Evolutionary conservation across 2,888 invertebrate genomes (phyloP).

Genomic region (Archaeoteleia sp.): DNA sequence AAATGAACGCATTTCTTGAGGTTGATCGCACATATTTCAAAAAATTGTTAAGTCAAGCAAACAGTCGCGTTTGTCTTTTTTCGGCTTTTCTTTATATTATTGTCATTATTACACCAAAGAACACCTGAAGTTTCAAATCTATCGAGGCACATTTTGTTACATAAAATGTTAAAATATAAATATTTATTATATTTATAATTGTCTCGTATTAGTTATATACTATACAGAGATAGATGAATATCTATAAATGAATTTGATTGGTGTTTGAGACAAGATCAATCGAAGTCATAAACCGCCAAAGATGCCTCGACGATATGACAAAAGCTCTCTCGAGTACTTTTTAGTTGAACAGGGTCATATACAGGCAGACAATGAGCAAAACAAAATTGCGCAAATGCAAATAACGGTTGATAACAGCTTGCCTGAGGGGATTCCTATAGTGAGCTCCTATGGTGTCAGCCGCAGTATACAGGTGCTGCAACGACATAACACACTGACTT

Average conservation of each 20-base stretch:
- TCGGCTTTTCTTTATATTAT: constrained; percentile 1
- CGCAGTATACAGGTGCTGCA: constrained; percentile 83
- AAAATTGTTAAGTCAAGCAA: constrained; percentile 66
- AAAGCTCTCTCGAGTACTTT: constrained; percentile 26
- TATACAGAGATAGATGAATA: too few relatives aligned
- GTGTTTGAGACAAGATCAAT: constrained; percentile 6
- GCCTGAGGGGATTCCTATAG: constrained; percentile 86
- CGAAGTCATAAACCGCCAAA: constrained; percentile 5
- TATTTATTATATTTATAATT: too few relatives aligned
- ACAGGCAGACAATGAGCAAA: constrained; percentile 60
- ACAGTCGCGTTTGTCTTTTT: constrained; percentile 66
- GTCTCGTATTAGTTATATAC: too few relatives aligned
- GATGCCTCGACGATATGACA: constrained; percentile 25
- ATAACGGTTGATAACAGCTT: constrained; percentile 78
- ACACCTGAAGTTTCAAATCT: constrained; percentile 42
- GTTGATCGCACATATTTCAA: constrained; percentile 24
- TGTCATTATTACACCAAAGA: constrained; percentile 29
- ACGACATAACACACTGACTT: constrained; percentile 68
- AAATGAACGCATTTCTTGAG: constrained; percentile 30
- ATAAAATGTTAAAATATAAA: background rate
- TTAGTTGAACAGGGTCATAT: constrained; percentile 34
- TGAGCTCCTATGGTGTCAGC: constrained; percentile 80
- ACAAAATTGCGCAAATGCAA: constrained; percentile 65
- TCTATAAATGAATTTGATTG: background rate
- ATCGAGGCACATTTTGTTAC: constrained; percentile 54